Base-by-base conservation (phyloP, 2,797 vertebrate species). In the Lateolabrax maculatus region DNA sequence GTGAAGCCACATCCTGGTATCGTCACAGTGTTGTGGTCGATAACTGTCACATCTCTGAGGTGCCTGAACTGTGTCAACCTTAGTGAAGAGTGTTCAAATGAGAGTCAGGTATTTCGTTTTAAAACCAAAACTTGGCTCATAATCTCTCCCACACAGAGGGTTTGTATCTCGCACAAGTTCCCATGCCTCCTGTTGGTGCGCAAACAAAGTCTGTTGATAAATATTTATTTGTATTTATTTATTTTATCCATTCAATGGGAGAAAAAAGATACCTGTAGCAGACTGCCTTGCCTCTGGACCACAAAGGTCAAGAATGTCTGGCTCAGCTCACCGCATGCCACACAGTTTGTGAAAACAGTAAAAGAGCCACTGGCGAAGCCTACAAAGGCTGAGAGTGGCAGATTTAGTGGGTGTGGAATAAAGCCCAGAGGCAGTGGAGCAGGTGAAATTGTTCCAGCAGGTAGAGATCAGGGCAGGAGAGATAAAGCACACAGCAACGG, bases 401-500 rank as follows among this genome's bases (percentile, higher is more conserved):
- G 84, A 44, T 83, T 84, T 74, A 82, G 81, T 86, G 81, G 80
- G 87, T 87, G 91, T 88, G 91, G 92, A 92, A 93, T 88, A 90
- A 91, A 84, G 87, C 90, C 92, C 85, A 16, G 90, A 87, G 90
- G 93, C 90, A 89, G 83, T 63, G 86, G 85, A 90, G 92, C 87
- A 88, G 90, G 86, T 93, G 90, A 87, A 89, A 87, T 86, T 91
- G 89, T 93, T 95, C 94, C 94, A 90, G 88, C 83, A 75, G 89
- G 87, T 85, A 77, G 77, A 86, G 91, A 81, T 89, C 87, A 65
- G 87, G 57, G 61, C 79, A 23, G 85, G 53, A 87, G 87, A 95
- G 92, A 95, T 94, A 95, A 93, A 95, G 94, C 93, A 94, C 93
- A 93, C 89, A 89, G 85, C 84, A 86, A 81, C 87, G 31, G 88